These are phyloP conservation scores for Ophion slaviceki DNA, from an alignment of 2,888 invertebrate species.

Conservation along the genomic window DNA sequence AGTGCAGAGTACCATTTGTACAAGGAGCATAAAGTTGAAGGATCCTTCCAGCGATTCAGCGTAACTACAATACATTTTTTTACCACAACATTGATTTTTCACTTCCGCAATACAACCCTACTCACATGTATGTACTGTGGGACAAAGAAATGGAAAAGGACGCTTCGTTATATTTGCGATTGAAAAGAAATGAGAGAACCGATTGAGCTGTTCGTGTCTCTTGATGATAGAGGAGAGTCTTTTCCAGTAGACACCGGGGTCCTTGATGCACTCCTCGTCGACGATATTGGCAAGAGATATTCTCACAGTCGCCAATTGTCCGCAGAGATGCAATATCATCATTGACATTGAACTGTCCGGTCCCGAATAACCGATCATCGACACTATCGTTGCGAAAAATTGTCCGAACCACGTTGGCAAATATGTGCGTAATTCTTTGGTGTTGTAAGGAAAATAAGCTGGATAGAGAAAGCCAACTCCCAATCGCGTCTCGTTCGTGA, in stretches of 20 bases:
- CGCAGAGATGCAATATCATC: conserved; percentile 74
- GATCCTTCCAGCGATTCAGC: conserved; percentile 62
- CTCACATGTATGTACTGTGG: background rate
- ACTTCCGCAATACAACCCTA: background rate
- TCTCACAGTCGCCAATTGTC: conserved; percentile 69
- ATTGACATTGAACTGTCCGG: conserved; percentile 73
- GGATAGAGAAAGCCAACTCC: conserved; percentile 62
- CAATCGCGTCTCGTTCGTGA: conserved; percentile 55
- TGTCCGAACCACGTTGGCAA: conserved; percentile 73
- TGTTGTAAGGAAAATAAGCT: conserved; percentile 73
- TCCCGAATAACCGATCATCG: conserved; percentile 72
- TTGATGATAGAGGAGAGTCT: conserved; percentile 55
- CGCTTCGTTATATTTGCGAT: background rate
- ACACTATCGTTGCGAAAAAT: conserved; percentile 67
- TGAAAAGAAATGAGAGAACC: conserved; percentile 29
- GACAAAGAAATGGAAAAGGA: background rate
- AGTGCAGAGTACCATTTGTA: conserved; percentile 69
- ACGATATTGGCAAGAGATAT: conserved; percentile 54
- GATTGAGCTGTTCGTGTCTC: conserved; percentile 66
- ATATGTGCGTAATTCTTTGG: conserved; percentile 68
- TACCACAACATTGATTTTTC: background rate
- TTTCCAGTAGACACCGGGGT: conserved; percentile 45
- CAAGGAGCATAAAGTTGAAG: conserved; percentile 68
- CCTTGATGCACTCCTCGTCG: conserved; percentile 42
- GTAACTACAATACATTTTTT: conserved; percentile 21